Conservation (phyloP, 2,797 vertebrate genomes). For the Hyperoplus lanceolatus region DNA sequence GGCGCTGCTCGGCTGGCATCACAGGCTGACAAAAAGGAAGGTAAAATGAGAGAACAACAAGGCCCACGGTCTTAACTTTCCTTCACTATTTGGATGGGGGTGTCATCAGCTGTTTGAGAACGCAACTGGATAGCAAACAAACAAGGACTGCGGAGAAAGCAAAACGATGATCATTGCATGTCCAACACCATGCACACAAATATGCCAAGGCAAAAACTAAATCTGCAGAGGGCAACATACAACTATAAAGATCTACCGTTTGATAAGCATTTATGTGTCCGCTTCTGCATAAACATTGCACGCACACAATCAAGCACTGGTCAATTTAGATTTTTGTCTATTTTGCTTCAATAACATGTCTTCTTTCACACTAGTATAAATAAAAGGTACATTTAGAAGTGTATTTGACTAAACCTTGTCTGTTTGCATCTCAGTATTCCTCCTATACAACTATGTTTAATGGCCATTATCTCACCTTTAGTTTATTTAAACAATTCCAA, state of each 20-base stretch:
- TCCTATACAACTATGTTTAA: too few relatives aligned
- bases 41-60: conserved; percentile 63
- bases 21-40: conserved; percentile 52
- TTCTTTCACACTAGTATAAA: too few relatives aligned
- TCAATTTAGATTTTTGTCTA: too few relatives aligned
- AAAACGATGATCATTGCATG: conserved; percentile 40
- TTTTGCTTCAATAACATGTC: too few relatives aligned
- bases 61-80: conserved; percentile 51
- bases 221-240: conserved; percentile 43
- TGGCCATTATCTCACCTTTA: too few relatives aligned
- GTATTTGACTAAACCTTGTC: too few relatives aligned
- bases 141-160: conserved; percentile 39
- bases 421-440: too few relatives aligned
- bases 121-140: conserved; percentile 48
- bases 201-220: conserved; percentile 36
- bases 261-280: not conserved
- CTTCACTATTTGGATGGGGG: conserved; percentile 31
- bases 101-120: conserved; percentile 49
- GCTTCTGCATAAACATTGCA: too few relatives aligned
- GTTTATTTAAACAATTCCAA: too few relatives aligned
- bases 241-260: not conserved
- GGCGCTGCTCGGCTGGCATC: conserved; percentile 52
- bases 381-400: too few relatives aligned
- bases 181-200: conserved; percentile 1
- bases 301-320: too few relatives aligned